These are phyloP conservation scores for Riptortus pedestris DNA, from an alignment of 1,140 invertebrate genomes.

Conservation along the genomic window DNA sequence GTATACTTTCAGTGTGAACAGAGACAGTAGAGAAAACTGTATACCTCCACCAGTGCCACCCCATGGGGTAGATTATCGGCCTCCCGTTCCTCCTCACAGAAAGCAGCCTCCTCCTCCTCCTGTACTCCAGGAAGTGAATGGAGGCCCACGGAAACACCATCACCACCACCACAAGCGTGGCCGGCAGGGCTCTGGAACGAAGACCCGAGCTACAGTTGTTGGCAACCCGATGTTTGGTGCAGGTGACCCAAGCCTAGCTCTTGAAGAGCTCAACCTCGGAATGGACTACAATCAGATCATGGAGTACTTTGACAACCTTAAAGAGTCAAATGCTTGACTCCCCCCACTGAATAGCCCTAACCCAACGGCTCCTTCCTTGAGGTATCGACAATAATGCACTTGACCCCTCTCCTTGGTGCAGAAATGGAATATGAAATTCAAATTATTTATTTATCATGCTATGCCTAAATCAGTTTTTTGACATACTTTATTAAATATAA, in stretches of 20 bases:
- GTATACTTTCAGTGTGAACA: conserved; percentile 3
- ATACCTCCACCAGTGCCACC: conserved; percentile 44
- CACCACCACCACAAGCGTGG: conserved; percentile 27
- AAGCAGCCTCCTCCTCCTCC: conserved; percentile 38
- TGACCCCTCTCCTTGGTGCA: neutral
- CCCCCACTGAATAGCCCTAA: neutral
- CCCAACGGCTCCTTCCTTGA: conserved; percentile 12
- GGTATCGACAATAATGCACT: conserved; percentile 5
- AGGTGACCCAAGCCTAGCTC: conserved; percentile 36
- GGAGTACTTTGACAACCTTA: conserved; percentile 94
- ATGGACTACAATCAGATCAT: conserved; percentile 96
- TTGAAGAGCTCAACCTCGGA: conserved; percentile 70
- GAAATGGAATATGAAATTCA: too few species aligned
- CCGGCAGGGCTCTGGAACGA: conserved; percentile 20
- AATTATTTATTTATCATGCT: too few species aligned
- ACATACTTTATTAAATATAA: too few species aligned
- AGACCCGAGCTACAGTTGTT: conserved; percentile 60
- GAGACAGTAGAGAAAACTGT: neutral
- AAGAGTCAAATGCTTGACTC: conserved; percentile 56
- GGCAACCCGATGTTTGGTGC: conserved; percentile 74
- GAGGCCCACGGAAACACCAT: conserved; percentile 23
- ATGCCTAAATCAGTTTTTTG: too few species aligned
- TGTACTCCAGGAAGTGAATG: conserved; percentile 34
- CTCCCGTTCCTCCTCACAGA: conserved; percentile 70
- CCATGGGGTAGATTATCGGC: conserved; percentile 58